Evolutionary conservation across 2,113 vertebrate genomes (phyloP), one percentile per base, ranked within the genome.

Genomic region (Pogona vitticeps): DNA sequence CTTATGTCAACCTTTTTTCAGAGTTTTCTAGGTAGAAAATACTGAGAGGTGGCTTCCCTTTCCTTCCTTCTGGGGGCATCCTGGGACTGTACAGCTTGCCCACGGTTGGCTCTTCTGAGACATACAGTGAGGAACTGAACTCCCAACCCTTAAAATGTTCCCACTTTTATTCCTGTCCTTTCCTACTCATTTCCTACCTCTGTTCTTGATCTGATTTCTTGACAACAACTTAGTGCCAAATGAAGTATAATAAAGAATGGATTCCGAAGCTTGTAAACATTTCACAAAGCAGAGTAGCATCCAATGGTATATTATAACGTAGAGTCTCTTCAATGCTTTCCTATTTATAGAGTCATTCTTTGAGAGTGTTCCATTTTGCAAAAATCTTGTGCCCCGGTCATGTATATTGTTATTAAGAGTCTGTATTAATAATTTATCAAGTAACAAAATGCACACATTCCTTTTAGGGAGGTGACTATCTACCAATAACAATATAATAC

Each of bases 371-470:
- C 56, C 23, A 18, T 23, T 21, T 72, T 26, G 2, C 52, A 20
- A 17, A 26, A 68, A 33, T 63, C 63, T 71, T 36, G 67, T 76
- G 46, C 28, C 73, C 79, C 14, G 79, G 33, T 36, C 76, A 42
- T 18, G 15, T 3, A 0, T 31, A 21, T 28, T 75, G 17, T 36
- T 2, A 0, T 23, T 76, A n/a, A 42, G 3, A 0, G 0, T 63
- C 76, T 0, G 0, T 76, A 67, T 4, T 67, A 76, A 31, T 4
- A 2, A 28, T 52, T 33, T 78, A 75, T 58, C 58, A 80, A 18
- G 58, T 63, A 71, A 84, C 23, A 33, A 3, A 71, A 67, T 82
- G 86, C 3, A 76, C 1, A 0, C 1, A 2, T 68, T 6, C 17
- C 10, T 28, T 17, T 21, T 28, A 1, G 26, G 18, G 17, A 85